phyloP scores from a whole-genome alignment of 2,888 invertebrate genomes.

The Diarsia dahlii region DNA sequence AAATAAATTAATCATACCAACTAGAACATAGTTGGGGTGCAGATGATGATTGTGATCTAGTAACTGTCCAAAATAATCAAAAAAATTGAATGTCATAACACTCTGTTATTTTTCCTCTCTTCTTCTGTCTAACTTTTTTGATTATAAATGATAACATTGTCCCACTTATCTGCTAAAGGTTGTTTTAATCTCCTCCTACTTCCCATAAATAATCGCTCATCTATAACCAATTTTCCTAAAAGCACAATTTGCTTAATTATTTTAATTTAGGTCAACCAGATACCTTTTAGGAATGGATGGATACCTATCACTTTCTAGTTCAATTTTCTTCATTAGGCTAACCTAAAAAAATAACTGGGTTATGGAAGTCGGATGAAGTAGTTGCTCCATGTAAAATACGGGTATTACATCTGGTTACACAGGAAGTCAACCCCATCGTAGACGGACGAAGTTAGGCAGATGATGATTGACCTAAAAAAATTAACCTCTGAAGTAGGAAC shows the following conservation, averaged over 20 bases:
- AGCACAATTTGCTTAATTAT: constrained; percentile 36
- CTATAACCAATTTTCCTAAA: constrained; percentile 29
- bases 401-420: too few relatives aligned
- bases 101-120: not conserved
- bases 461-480: too few relatives aligned
- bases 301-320: not conserved
- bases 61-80: not conserved
- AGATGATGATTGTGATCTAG: not conserved
- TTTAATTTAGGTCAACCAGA: constrained; percentile 17
- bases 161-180: not conserved
- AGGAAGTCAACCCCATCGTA: too few relatives aligned
- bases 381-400: too few relatives aligned
- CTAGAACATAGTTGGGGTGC: not conserved
- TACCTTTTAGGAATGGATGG: not conserved
- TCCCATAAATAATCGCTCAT: constrained; percentile 15
- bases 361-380: too few relatives aligned
- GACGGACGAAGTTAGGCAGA: too few relatives aligned
- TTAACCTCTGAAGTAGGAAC: too few relatives aligned
- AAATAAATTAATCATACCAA: too few relatives aligned
- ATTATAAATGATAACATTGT: not conserved
- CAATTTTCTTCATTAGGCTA: not conserved
- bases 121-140: not conserved
- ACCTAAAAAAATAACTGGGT: too few relatives aligned
- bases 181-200: not conserved
- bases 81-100: not conserved